Percentiles rank a stretch among this genome's conserved stretches.
These are phyloP conservation scores for Macropis europaea DNA, from an alignment of 2,888 invertebrate species.

Conservation along the genomic window DNA sequence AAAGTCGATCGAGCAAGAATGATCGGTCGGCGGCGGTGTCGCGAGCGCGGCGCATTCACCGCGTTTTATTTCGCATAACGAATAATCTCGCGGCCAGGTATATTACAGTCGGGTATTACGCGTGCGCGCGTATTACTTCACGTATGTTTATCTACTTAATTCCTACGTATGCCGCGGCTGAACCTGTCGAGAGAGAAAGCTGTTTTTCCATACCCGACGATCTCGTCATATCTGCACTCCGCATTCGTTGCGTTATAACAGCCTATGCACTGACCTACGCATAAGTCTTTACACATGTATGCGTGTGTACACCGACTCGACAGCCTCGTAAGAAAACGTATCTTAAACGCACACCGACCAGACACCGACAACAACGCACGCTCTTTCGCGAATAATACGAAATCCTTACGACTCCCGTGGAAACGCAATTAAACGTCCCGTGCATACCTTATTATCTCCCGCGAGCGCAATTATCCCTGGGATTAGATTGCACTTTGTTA, in stretches of 20 bases:
- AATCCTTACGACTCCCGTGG: slow-evolving; percentile 5
- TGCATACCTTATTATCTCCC: not conserved
- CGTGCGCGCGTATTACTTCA: slow-evolving; percentile 69
- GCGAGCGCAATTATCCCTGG: slow-evolving; percentile 7
- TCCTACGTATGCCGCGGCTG: slow-evolving; percentile 73
- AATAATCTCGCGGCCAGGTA: slow-evolving; percentile 56
- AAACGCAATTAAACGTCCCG: slow-evolving; percentile 13
- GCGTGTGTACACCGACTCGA: slow-evolving; percentile 15
- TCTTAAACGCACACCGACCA: slow-evolving; percentile 21
- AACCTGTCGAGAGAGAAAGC: slow-evolving; percentile 78
- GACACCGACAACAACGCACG: slow-evolving; percentile 7
- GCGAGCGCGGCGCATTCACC: slow-evolving; percentile 59
- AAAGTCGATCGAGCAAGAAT: slow-evolving; percentile 9
- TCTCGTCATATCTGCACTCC: slow-evolving; percentile 70
- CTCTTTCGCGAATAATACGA: slow-evolving; percentile 36
- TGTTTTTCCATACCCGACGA: slow-evolving; percentile 76
- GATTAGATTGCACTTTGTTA: slow-evolving; percentile 27
- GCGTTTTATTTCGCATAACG: slow-evolving; percentile 66
- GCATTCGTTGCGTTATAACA: slow-evolving; percentile 62
- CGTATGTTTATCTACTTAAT: slow-evolving; percentile 77
- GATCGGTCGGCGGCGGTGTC: slow-evolving; percentile 32
- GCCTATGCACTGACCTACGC: slow-evolving; percentile 65
- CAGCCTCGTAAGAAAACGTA: slow-evolving; percentile 46
- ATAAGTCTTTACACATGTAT: slow-evolving; percentile 33
- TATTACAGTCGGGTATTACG: slow-evolving; percentile 54